Conservation (phyloP, 2,113 vertebrate genomes). For the Limanda limanda region DNA sequence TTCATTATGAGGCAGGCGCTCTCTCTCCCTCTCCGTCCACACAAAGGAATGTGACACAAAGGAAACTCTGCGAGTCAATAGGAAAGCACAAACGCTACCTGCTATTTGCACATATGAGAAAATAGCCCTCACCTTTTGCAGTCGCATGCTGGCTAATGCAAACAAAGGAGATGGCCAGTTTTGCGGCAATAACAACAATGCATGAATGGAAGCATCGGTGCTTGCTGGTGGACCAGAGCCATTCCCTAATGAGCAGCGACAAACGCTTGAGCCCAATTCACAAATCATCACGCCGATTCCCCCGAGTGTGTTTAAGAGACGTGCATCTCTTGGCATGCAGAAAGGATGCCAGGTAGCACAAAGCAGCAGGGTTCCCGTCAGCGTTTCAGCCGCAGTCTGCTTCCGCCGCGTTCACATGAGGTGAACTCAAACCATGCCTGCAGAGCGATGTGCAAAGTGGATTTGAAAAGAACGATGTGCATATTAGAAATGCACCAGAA, state of each 20-base stretch:
- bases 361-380: not conserved
- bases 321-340: too few relatives aligned
- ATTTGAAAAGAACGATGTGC: not conserved
- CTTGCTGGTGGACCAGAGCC: not conserved
- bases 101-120: not conserved
- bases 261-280: constrained; percentile 4
- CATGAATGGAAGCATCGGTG: not conserved
- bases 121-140: not conserved
- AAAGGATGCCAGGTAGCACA: not conserved
- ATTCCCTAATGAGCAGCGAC: not conserved
- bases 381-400: not conserved
- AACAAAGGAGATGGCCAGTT: constrained; percentile 15
- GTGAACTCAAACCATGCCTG: not conserved
- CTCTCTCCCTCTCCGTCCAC: constrained; percentile 6
- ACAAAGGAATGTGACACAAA: constrained; percentile 79
- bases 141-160: not conserved
- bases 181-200: not conserved
- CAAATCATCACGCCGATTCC: not conserved
- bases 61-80: constrained; percentile 29
- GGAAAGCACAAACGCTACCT: not conserved
- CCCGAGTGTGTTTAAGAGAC: not conserved
- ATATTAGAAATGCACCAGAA: not conserved
- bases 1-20: constrained; percentile 28
- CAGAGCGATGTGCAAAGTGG: too few relatives aligned
- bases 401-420: not conserved